phyloP scores from a whole-genome alignment of 2,888 invertebrate genomes.

The Odontothrips loti region DNA sequence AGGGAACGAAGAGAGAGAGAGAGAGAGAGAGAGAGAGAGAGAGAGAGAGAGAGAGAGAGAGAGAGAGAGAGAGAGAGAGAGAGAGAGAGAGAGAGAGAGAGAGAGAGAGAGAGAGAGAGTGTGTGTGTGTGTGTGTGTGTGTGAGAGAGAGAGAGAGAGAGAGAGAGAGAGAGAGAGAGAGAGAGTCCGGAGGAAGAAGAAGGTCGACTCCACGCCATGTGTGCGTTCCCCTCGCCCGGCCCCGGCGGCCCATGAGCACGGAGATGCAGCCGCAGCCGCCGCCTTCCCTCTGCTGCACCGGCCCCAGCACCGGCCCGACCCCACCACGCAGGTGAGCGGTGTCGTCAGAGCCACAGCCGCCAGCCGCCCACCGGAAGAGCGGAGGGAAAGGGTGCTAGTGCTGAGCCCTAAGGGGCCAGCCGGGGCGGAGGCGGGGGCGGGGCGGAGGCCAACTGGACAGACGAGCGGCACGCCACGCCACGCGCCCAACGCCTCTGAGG shows the following conservation, averaged over 20 bases:
- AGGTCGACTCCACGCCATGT: constrained; percentile 36
- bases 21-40: constrained; percentile 32
- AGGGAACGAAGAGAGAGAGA: constrained; percentile 2
- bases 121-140: no score
- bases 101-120: constrained; percentile 23
- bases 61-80: constrained; percentile 28
- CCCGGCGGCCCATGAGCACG: neutral
- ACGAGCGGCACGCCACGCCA: neutral
- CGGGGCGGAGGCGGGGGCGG: neutral
- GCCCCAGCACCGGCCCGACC: neutral
- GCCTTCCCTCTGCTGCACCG: neutral
- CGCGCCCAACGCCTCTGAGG: neutral
- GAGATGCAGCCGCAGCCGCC: neutral
- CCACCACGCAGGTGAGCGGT: neutral
- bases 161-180: neutral
- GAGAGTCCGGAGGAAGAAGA: constrained; percentile 33
- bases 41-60: constrained; percentile 34
- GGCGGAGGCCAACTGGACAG: neutral
- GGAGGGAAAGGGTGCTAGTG: no score
- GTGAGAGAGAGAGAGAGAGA: constrained; percentile 27
- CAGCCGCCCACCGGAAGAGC: neutral
- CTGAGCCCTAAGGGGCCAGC: no score
- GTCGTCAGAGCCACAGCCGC: neutral
- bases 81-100: constrained; percentile 20
- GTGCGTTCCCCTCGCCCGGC: constrained; percentile 29